phyloP scores from a whole-genome alignment of 1,140 invertebrate genomes.

The Charaxes varanes region DNA sequence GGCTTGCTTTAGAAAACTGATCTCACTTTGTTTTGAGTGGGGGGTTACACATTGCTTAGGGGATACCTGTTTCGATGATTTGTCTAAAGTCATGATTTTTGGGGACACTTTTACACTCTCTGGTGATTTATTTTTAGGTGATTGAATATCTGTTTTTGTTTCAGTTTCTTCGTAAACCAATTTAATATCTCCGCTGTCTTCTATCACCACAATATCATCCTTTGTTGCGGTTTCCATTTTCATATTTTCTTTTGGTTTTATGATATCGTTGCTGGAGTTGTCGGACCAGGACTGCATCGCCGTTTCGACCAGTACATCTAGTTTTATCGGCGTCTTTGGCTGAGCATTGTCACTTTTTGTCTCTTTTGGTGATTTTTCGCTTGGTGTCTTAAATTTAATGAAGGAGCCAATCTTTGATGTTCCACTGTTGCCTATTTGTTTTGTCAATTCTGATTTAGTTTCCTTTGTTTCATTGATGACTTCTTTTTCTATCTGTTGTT shows the following conservation, averaged over 20 bases:
- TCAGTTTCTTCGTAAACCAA: constrained; percentile 78
- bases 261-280: constrained; percentile 52
- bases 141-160: constrained; percentile 30
- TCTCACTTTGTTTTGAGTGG: constrained; percentile 10
- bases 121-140: constrained; percentile 34
- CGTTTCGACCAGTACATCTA: constrained; percentile 69
- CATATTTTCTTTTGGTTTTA: constrained; percentile 48
- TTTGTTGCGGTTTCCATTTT: constrained; percentile 25
- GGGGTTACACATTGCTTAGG: constrained; percentile 11
- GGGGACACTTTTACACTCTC: constrained; percentile 16
- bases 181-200: constrained; percentile 79
- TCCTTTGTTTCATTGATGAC: constrained; percentile 20
- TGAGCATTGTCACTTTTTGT: constrained; percentile 27
- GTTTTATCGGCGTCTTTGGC: constrained; percentile 51
- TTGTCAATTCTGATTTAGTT: constrained; percentile 25
- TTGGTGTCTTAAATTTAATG: constrained; percentile 59
- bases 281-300: constrained; percentile 75
- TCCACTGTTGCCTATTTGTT: constrained; percentile 30
- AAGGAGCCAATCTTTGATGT: constrained; percentile 49
- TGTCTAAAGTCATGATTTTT: constrained; percentile 13
- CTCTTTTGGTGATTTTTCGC: constrained; percentile 50
- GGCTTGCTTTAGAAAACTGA: constrained; percentile 42
- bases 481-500: constrained; percentile 26
- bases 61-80: constrained; percentile 8
- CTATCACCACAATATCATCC: constrained; percentile 45